Evolutionary conservation across 2,888 invertebrate genomes (phyloP), one percentile per base, ranked within the genome.

Genomic region (Cactoblastis cactorum): DNA sequence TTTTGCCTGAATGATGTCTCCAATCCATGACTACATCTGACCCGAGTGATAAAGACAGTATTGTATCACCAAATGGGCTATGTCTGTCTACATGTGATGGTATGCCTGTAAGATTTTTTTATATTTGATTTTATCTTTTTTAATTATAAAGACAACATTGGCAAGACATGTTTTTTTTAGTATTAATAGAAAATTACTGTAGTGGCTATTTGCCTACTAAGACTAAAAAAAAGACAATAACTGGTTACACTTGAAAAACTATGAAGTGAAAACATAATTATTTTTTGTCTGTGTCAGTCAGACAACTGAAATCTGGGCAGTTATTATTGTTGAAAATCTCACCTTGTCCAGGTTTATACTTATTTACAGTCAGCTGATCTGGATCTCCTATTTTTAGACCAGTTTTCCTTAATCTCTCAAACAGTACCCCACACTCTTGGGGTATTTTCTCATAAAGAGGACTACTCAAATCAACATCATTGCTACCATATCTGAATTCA

Each of bases 1-100:
- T 92, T 52, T 84, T 73, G 0, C 91, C 90, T 37, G 90, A 86
- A 47, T 90, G 91, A 62, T 93, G 92, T 57, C 92, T 93, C 83
- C 98, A 98, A 63, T 98, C 96, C 97, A 98, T 98, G 0, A 97
- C 91, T 48, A 95, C 92, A 52, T 94, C 91, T 1, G 96, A 94
- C 2, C 94, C 94, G 12, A 98, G 87, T 2, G 98, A 98, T 0
- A 99, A 75, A 0, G 97, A 97, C 19, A 98, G 74, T 56, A 99
- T 95, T 1, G 95, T 95, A 69, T 95, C 94, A 59, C 95, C 94
- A 82, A 99, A 99, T 0, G 97, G 95, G 77, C 97, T 97, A 73
- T 98, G 98, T 0, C 97, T 98, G 75, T 99, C 99, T 15, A 98
- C 93, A 81, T 99, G 99, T 0, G 95, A 92, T 28, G 99, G 98